Evolutionary conservation across 2,113 vertebrate species (phyloP).

Genomic region (Chelonoidis abingdonii): DNA sequence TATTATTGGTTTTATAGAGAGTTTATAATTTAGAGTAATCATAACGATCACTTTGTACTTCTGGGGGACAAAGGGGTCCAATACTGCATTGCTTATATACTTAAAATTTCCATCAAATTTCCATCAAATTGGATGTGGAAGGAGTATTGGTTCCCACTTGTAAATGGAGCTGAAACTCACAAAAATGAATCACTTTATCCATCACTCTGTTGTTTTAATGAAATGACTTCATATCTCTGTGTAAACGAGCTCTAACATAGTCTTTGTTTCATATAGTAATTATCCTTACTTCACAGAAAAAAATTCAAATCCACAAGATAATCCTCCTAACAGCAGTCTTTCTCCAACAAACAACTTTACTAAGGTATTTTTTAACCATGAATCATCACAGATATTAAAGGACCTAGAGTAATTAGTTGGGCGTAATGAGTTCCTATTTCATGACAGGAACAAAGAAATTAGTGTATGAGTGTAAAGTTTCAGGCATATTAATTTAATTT

Average conservation of each 20-base stretch:
- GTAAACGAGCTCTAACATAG: neutral
- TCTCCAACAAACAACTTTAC: neutral
- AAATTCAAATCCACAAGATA: neutral
- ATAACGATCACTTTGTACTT: neutral
- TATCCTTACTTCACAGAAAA: neutral
- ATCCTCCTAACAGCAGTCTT: neutral
- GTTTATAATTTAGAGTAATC: neutral
- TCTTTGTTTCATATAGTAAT: neutral
- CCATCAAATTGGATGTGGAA: neutral
- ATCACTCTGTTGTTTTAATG: neutral
- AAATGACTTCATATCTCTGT: neutral
- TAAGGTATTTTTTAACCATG: neutral
- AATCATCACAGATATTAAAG: neutral
- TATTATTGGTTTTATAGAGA: neutral
- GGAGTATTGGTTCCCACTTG: neutral
- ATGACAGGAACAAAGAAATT: slow-evolving; percentile 21
- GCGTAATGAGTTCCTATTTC: slow-evolving; percentile 46
- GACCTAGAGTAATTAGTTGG: neutral
- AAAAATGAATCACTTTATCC: neutral
- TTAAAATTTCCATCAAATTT: neutral
- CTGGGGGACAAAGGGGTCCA: neutral
- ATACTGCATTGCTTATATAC: neutral
- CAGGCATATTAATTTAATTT: neutral
- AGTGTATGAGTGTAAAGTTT: neutral
- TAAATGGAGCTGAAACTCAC: neutral